These are phyloP conservation scores for Autographa gamma DNA, from an alignment of 2,888 invertebrate species.

Conservation along the genomic window DNA sequence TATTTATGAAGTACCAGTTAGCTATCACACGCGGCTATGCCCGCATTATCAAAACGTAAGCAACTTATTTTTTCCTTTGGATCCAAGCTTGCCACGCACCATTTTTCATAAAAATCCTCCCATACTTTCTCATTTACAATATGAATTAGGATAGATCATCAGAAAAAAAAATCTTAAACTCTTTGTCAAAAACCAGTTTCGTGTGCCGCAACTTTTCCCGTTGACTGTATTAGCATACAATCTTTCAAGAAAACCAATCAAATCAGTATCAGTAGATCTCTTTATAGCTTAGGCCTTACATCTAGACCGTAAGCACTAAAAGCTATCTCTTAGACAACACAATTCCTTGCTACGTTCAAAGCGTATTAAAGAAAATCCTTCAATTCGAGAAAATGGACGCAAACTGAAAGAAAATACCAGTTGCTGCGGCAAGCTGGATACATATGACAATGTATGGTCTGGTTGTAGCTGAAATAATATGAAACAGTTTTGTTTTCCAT, in stretches of 20 bases:
- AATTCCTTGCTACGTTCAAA: conserved; percentile 37
- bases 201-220: background rate
- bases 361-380: conserved; percentile 51
- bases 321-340: conserved; percentile 38
- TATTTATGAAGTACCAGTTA: no score
- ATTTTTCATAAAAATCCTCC: no score
- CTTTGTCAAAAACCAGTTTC: no score
- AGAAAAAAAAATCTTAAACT: no score
- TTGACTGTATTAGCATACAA: background rate
- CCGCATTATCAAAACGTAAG: no score
- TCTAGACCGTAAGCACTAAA: conserved; percentile 1
- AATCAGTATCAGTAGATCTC: background rate
- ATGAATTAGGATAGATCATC: no score
- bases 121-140: no score
- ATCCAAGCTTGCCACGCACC: no score
- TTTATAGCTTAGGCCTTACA: background rate
- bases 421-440: conserved; percentile 15
- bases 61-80: no score
- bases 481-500: conserved; percentile 15
- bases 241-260: background rate
- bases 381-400: conserved; percentile 49
- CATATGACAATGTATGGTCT: conserved; percentile 9
- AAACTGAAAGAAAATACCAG: conserved; percentile 42
- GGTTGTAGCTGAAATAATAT: conserved; percentile 25
- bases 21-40: no score